Percentiles rank a stretch among this genome's conserved stretches.
phyloP scores from a whole-genome alignment of 2,888 invertebrate species.

The Polyommatus iphigenia region DNA sequence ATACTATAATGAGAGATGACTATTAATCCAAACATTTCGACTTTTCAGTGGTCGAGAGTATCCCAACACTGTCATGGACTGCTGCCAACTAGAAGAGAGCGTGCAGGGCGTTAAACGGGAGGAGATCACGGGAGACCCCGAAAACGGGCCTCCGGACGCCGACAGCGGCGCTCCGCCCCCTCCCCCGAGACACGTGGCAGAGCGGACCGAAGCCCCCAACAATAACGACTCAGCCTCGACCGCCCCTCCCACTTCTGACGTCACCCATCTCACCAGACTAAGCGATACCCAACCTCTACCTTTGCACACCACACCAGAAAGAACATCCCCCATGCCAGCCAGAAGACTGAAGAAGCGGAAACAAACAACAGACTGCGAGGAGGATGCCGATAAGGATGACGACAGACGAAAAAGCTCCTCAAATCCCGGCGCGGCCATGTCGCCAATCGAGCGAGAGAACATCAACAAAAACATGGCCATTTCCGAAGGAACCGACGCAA shows the following conservation, averaged over 20 bases:
- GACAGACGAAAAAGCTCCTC: slow-evolving; percentile 71
- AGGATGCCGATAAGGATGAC: slow-evolving; percentile 69
- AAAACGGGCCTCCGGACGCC: slow-evolving; percentile 93
- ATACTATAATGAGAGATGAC: slow-evolving; percentile 28
- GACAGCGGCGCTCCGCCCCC: slow-evolving; percentile 81
- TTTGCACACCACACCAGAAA: slow-evolving; percentile 64
- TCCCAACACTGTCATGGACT: slow-evolving; percentile 95
- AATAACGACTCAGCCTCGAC: slow-evolving; percentile 65
- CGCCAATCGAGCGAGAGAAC: slow-evolving; percentile 66
- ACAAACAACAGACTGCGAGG: slow-evolving; percentile 69
- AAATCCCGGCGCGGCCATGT: slow-evolving; percentile 66
- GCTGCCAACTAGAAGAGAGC: slow-evolving; percentile 93
- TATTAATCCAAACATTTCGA: slow-evolving; percentile 26
- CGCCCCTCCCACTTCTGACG: slow-evolving; percentile 70
- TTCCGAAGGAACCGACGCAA: slow-evolving; percentile 69
- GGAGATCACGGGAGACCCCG: slow-evolving; percentile 90
- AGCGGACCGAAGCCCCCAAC: slow-evolving; percentile 66
- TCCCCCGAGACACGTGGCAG: slow-evolving; percentile 62
- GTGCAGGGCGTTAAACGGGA: slow-evolving; percentile 91
- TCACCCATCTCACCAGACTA: slow-evolving; percentile 70
- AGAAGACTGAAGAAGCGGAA: slow-evolving; percentile 80
- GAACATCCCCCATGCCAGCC: slow-evolving; percentile 81
- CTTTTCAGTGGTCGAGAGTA: slow-evolving; percentile 90
- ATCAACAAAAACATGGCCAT: slow-evolving; percentile 67
- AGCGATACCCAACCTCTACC: slow-evolving; percentile 69